phyloP scores from a whole-genome alignment of 2,888 invertebrate genomes.

The Steinernema scapterisci region DNA sequence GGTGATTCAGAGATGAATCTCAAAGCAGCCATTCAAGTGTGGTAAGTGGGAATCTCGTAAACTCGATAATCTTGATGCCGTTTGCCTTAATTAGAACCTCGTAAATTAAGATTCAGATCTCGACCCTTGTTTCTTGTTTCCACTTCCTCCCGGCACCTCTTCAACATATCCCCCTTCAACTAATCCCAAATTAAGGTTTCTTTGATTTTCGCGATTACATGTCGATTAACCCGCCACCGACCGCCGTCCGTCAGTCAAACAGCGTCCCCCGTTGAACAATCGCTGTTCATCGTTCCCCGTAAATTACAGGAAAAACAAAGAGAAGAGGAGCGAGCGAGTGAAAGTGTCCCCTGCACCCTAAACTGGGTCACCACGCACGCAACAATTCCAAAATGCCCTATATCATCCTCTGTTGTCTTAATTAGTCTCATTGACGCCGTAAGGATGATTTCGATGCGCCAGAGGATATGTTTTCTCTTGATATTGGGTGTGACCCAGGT shows the following conservation, averaged over 20 bases:
- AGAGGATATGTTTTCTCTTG: neutral
- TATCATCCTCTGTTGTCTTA: slow-evolving; percentile 25
- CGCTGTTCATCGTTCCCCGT: neutral
- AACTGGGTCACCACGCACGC: slow-evolving; percentile 17
- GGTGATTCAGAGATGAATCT: no score
- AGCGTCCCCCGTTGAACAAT: no score
- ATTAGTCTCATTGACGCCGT: slow-evolving; percentile 11
- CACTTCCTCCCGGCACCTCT: no score
- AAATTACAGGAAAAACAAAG: neutral
- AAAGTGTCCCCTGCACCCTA: neutral
- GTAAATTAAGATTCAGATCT: no score
- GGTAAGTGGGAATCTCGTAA: no score
- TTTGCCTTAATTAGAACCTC: no score
- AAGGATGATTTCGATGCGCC: neutral
- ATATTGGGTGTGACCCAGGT: neutral
- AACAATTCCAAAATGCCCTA: neutral
- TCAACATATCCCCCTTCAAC: no score
- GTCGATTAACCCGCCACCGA: no score
- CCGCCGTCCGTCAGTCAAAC: no score
- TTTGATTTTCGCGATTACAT: neutral
- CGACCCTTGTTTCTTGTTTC: no score
- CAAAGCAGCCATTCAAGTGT: no score
- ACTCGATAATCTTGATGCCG: no score
- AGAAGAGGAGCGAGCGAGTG: neutral
- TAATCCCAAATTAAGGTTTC: slow-evolving; percentile 7